phyloP scores from a whole-genome alignment of 2,888 invertebrate species.

The Lepidochrysops patricia region DNA sequence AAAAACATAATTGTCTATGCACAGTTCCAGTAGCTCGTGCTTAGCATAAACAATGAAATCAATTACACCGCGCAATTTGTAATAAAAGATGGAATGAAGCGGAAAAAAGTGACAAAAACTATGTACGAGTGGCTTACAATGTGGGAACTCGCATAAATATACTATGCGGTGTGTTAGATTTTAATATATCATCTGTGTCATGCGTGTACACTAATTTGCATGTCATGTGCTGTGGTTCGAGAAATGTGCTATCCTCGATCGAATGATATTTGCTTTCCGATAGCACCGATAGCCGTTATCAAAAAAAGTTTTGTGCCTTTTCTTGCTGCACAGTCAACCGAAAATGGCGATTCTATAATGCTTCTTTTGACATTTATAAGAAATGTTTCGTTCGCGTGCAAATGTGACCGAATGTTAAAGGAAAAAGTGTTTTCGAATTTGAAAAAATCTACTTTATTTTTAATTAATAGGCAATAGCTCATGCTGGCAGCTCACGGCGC shows the following conservation, averaged over 20 bases:
- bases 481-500: slow-evolving; percentile 18
- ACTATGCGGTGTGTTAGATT: slow-evolving; percentile 33
- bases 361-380: slow-evolving; percentile 26
- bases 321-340: slow-evolving; percentile 19
- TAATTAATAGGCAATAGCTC: slow-evolving; percentile 23
- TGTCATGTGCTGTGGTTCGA: neutral
- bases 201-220: neutral
- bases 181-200: slow-evolving; percentile 11
- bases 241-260: neutral
- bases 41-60: slow-evolving; percentile 24
- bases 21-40: slow-evolving; percentile 19
- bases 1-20: slow-evolving; percentile 23
- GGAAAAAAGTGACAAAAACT: slow-evolving; percentile 29
- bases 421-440: slow-evolving; percentile 24
- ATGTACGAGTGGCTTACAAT: slow-evolving; percentile 34
- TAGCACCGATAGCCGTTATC: neutral
- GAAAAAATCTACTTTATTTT: slow-evolving; percentile 24
- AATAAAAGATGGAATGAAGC: slow-evolving; percentile 21
- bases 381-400: slow-evolving; percentile 22
- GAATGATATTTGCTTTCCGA: neutral
- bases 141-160: slow-evolving; percentile 32
- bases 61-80: slow-evolving; percentile 28
- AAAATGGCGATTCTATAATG: slow-evolving; percentile 18
- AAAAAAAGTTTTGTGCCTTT: slow-evolving; percentile 15
- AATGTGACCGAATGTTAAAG: slow-evolving; percentile 21